Conservation (phyloP, 2,113 vertebrate genomes). For the Ahaetulla prasina region DNA sequence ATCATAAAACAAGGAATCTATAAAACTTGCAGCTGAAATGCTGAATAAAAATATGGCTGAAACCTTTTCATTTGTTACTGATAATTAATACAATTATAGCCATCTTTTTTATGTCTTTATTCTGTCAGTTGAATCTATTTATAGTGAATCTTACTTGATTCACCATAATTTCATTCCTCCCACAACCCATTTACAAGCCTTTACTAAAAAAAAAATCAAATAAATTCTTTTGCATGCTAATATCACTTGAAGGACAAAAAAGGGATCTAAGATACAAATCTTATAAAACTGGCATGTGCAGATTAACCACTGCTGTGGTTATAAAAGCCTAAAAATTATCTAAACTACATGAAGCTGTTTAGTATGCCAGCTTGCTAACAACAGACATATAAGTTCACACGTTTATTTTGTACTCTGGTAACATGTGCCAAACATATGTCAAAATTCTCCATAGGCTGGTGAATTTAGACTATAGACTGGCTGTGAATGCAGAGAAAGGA, state of each 20-base stretch:
- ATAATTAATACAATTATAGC: conserved; percentile 62
- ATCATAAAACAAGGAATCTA: conserved; percentile 29
- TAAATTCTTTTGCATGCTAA: conserved; percentile 28
- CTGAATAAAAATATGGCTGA: conserved; percentile 59
- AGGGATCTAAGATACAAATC: background rate
- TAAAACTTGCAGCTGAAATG: conserved; percentile 34
- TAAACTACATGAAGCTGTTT: background rate
- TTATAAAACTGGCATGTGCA: background rate
- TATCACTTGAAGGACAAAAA: conserved; percentile 8
- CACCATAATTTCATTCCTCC: conserved; percentile 62
- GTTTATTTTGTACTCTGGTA: background rate
- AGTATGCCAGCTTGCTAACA: background rate
- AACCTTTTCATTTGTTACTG: conserved; percentile 64
- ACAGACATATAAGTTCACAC: background rate
- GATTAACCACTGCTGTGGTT: background rate
- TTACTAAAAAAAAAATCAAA: conserved; percentile 23
- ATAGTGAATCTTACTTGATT: conserved; percentile 54
- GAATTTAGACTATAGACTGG: background rate
- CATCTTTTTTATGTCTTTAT: conserved; percentile 53
- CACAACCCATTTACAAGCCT: conserved; percentile 54
- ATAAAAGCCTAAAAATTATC: too few relatives aligned
- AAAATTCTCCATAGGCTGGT: background rate
- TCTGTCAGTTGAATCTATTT: conserved; percentile 66
- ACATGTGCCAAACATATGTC: background rate
- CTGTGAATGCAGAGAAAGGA: background rate